Evolutionary conservation across 2,113 vertebrate genomes (phyloP).

Genomic region (Gadus macrocephalus): DNA sequence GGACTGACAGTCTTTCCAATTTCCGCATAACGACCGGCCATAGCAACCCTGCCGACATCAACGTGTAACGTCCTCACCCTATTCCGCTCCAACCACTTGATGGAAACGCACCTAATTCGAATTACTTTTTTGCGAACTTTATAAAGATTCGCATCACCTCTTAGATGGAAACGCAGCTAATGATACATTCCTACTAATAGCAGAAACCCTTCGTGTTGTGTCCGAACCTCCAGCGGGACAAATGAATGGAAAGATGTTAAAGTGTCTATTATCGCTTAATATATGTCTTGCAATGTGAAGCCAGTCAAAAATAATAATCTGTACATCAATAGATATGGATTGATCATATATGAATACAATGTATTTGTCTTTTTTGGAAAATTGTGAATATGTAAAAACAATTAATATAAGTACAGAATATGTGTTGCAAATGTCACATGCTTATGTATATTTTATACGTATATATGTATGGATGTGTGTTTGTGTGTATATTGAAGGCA

Average conservation of each 20-base stretch:
- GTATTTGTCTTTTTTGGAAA: constrained; percentile 49
- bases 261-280: constrained; percentile 9
- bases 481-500: background rate
- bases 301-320: constrained; percentile 31
- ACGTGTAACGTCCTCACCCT: too few species aligned
- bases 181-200: background rate
- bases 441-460: constrained; percentile 25
- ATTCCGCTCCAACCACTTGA: too few species aligned
- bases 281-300: constrained; percentile 11
- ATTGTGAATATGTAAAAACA: constrained; percentile 28
- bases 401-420: background rate
- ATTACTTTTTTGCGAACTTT: too few species aligned
- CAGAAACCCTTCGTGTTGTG: background rate
- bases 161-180: background rate
- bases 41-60: too few species aligned
- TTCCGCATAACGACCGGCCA: too few species aligned
- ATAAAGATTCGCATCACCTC: too few species aligned
- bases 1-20: too few species aligned
- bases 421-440: constrained; percentile 24
- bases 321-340: constrained; percentile 30
- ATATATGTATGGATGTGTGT: background rate
- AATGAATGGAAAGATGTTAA: background rate
- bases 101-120: too few species aligned
- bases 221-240: background rate
- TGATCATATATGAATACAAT: constrained; percentile 49